Percentiles rank a stretch among this genome's conserved stretches.
phyloP scores from a whole-genome alignment of 2,888 invertebrate genomes.

The Ecliptopera silaceata region DNA sequence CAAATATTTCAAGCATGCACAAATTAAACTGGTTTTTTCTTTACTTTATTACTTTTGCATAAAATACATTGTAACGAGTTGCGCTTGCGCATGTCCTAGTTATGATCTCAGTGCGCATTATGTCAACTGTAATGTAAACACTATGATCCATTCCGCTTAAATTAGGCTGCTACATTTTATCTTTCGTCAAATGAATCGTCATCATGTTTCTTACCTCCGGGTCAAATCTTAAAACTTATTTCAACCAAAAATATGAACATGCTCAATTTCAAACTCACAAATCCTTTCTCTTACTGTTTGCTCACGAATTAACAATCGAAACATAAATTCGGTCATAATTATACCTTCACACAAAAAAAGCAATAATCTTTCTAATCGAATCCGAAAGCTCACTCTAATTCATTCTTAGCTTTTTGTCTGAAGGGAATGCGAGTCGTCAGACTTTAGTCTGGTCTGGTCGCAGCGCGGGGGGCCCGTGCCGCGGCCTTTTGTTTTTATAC shows the following conservation, averaged over 20 bases:
- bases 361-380: constrained; percentile 41
- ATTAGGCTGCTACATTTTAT: not conserved
- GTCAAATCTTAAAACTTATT: not conserved
- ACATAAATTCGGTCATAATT: constrained; percentile 36
- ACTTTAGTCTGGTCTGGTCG: constrained; percentile 75
- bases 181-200: not conserved
- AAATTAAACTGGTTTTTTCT: constrained; percentile 80
- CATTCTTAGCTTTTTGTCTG: constrained; percentile 76
- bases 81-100: constrained; percentile 29
- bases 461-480: constrained; percentile 74
- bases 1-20: constrained; percentile 81
- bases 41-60: constrained; percentile 73
- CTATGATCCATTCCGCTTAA: constrained; percentile 3
- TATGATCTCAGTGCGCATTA: constrained; percentile 24
- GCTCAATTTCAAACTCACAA: not conserved
- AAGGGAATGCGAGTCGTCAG: constrained; percentile 79
- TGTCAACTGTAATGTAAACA: constrained; percentile 2
- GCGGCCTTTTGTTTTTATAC: constrained; percentile 80
- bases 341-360: constrained; percentile 35
- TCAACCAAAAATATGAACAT: not conserved
- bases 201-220: not conserved
- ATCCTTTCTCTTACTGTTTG: constrained; percentile 17
- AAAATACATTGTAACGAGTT: constrained; percentile 58
- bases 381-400: constrained; percentile 64
- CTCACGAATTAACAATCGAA: constrained; percentile 27